Evolutionary conservation across 2,888 invertebrate species (phyloP), one percentile per base, ranked within the genome.

Genomic region (Rotaria socialis): DNA sequence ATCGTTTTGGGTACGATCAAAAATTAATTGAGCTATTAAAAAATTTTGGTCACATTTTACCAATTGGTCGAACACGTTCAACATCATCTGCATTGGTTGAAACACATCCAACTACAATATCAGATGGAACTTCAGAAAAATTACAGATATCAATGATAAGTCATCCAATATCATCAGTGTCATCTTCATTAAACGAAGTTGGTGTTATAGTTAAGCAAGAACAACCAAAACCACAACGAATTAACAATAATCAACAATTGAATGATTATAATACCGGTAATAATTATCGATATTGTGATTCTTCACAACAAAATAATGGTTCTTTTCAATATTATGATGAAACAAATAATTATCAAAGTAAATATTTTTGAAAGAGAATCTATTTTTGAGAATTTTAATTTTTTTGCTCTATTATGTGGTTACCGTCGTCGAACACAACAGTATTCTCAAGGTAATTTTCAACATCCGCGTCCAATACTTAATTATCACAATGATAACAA

Each of bases 1-100:
- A 80, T 80, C 80, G 80, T 24, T 80, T 80, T 14, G 80, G 47
- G 24, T 80, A 80, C 11, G 80, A 80, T 80, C 47, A 80, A 80
- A 47, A 0, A 19, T 6, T 80, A 8, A 47, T 43, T 11, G 47
- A 80, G 4, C 8, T 14, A 80, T 80, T 80, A n/a, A 47, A 43
- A 80, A 24, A 80, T 80, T 80, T 80, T n/a, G 80, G 80, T 41
- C 41, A 19, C 10, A 14, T 80, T 47, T n/a, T 80, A 24, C 47
- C 24, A 22, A 24, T 47, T 47, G 24, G 47, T 8, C 47, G 80
- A 47, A 47, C 24, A 47, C 43, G 8, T 80, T n/a, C 80, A 47
- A 47, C 47, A 80, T 19, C 67, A 67, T 27, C 35, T 19, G 35
- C 35, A 67, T 67, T 67, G 11, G 2, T 5, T 2, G 67, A 67